A percentile compares a stretch with the other conserved stretches of the same genome.
Conservation (phyloP, 1,140 invertebrate species). For the Heliconius melpomene region DNA sequence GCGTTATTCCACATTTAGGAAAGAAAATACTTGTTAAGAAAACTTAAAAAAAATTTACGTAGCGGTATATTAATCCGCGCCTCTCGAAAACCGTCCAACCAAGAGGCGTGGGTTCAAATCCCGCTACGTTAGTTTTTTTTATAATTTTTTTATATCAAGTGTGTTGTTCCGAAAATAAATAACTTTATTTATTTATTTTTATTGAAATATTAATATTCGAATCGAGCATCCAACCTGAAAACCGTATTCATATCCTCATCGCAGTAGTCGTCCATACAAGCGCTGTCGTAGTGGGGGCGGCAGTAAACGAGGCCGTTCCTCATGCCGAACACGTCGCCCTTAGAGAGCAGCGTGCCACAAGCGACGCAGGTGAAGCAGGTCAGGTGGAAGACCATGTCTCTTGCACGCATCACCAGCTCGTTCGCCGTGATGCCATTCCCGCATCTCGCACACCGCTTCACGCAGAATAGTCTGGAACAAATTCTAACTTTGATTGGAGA, state of each 20-base stretch:
- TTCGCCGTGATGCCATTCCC: constrained; percentile 91
- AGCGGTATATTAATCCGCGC: too few species aligned
- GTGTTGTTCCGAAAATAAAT: too few species aligned
- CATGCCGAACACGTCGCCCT: constrained; percentile 95
- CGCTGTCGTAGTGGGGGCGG: constrained; percentile 84
- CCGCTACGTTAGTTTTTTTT: too few species aligned
- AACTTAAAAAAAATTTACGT: too few species aligned
- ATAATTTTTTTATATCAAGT: too few species aligned
- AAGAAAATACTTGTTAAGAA: too few species aligned
- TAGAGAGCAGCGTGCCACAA: constrained; percentile 89
- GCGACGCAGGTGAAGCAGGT: constrained; percentile 94
- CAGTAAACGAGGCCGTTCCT: constrained; percentile 89
- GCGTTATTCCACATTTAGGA: too few species aligned
- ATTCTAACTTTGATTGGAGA: constrained; percentile 28
- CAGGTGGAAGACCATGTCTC: constrained; percentile 94
- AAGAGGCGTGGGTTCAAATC: too few species aligned
- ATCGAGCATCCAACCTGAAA: constrained; percentile 60
- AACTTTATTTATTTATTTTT: neutral
- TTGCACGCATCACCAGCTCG: constrained; percentile 95
- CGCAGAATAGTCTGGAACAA: constrained; percentile 87
- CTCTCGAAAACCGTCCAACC: too few species aligned
- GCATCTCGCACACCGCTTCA: constrained; percentile 92
- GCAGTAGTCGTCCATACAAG: constrained; percentile 79
- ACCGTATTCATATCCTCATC: constrained; percentile 81
- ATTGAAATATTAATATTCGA: neutral